phyloP scores from a whole-genome alignment of 2,797 vertebrate species.

The Columba guinea region DNA sequence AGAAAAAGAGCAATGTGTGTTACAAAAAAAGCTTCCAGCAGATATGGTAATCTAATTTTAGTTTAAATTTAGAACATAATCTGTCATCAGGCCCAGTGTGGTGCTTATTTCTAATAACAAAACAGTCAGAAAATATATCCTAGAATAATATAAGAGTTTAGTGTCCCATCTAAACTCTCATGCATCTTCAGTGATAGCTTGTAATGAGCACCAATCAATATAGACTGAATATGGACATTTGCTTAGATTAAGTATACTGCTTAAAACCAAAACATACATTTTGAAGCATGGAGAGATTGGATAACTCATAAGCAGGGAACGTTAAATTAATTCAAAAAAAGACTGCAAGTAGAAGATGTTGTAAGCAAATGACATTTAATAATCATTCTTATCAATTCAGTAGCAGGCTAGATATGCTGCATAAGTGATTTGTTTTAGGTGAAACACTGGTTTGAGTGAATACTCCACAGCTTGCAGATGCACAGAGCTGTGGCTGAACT shows the following conservation, averaged over 20 bases:
- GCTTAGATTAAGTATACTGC: background rate
- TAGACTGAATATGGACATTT: background rate
- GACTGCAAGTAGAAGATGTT: background rate
- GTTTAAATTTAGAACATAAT: slow-evolving; percentile 2
- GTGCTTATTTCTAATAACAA: background rate
- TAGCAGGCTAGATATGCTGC: background rate
- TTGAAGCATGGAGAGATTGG: background rate
- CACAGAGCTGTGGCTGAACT: background rate
- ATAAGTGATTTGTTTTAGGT: background rate
- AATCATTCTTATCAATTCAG: background rate
- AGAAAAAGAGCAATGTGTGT: background rate
- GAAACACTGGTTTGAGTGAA: background rate
- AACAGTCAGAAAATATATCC: background rate
- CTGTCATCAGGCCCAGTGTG: background rate
- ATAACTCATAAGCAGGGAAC: background rate
- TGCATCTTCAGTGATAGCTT: background rate
- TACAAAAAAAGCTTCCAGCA: background rate
- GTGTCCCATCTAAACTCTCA: background rate
- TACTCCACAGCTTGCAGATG: background rate
- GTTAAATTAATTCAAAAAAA: background rate
- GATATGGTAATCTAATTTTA: background rate
- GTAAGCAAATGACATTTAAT: background rate
- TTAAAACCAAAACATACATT: background rate
- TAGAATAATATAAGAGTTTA: background rate
- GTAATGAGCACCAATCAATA: background rate